phyloP scores from a whole-genome alignment of 2,113 vertebrate species.

The Rhinolophus sinicus region DNA sequence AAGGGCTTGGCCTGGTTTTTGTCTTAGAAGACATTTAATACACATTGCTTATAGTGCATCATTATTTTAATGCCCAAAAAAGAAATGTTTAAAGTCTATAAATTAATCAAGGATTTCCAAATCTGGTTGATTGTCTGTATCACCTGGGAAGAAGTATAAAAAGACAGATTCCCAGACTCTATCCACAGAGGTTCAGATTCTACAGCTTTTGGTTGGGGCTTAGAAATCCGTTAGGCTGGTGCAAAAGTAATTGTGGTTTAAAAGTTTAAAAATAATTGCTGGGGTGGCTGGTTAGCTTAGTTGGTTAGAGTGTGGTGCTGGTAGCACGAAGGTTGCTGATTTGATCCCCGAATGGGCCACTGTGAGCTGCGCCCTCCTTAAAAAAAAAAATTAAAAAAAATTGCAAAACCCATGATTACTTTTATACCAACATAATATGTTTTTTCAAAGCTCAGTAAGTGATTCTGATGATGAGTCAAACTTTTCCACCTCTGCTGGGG shows the following conservation, averaged over 20 bases:
- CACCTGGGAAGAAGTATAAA: background rate
- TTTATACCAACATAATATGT: background rate
- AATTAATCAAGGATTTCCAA: background rate
- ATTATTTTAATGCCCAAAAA: background rate
- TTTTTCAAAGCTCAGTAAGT: background rate
- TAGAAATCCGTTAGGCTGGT: background rate
- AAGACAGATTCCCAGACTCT: background rate
- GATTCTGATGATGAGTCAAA: background rate
- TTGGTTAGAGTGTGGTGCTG: too few relatives aligned
- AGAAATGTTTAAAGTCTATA: background rate
- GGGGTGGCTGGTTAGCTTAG: too few relatives aligned
- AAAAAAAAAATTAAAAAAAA: too few relatives aligned
- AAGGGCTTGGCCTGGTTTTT: background rate
- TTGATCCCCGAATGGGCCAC: too few relatives aligned
- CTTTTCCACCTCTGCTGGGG: background rate
- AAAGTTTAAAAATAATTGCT: too few relatives aligned
- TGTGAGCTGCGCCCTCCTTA: too few relatives aligned
- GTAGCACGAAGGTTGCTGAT: too few relatives aligned
- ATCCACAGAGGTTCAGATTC: background rate
- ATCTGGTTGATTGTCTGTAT: background rate
- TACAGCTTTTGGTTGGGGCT: background rate
- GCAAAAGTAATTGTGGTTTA: too few relatives aligned
- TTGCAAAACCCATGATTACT: too few relatives aligned
- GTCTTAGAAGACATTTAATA: background rate
- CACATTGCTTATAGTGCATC: background rate